Evolutionary conservation across 2,113 vertebrate genomes (phyloP).

Genomic region (Lasiurus cinereus): DNA sequence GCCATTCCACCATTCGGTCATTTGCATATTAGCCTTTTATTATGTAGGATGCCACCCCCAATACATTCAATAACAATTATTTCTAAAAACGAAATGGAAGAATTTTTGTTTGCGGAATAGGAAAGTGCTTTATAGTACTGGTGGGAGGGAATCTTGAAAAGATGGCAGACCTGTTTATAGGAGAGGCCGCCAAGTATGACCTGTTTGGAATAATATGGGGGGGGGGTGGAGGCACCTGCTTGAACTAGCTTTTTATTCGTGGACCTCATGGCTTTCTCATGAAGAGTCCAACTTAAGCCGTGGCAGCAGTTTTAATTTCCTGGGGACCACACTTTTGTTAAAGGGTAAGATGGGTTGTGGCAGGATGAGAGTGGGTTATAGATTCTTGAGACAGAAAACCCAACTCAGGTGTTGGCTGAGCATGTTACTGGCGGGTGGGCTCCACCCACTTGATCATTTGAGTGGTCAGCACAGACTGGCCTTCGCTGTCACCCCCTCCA

Average conservation of each 20-base stretch:
- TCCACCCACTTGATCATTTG: background rate
- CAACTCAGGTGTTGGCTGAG: background rate
- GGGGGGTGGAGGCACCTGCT: background rate
- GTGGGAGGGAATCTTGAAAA: conserved; percentile 55
- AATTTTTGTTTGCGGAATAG: background rate
- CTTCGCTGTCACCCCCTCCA: background rate
- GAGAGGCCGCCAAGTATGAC: background rate
- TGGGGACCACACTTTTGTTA: background rate
- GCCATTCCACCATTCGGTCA: too few relatives aligned
- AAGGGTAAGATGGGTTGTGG: background rate
- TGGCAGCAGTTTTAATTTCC: conserved; percentile 39
- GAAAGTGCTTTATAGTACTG: conserved; percentile 48
- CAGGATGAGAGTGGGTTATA: background rate
- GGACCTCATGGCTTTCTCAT: background rate
- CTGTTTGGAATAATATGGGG: background rate
- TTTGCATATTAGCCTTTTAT: too few relatives aligned
- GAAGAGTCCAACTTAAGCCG: conserved; percentile 16
- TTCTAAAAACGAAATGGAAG: background rate
- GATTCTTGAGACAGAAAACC: conserved; percentile 12
- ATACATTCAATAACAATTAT: background rate
- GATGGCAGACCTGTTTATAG: background rate
- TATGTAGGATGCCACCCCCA: background rate
- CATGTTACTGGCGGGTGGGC: background rate
- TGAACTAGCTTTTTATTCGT: conserved; percentile 23
- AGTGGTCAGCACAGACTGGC: background rate